phyloP scores from a whole-genome alignment of 2,797 vertebrate species.

The Sebastes jordani region DNA sequence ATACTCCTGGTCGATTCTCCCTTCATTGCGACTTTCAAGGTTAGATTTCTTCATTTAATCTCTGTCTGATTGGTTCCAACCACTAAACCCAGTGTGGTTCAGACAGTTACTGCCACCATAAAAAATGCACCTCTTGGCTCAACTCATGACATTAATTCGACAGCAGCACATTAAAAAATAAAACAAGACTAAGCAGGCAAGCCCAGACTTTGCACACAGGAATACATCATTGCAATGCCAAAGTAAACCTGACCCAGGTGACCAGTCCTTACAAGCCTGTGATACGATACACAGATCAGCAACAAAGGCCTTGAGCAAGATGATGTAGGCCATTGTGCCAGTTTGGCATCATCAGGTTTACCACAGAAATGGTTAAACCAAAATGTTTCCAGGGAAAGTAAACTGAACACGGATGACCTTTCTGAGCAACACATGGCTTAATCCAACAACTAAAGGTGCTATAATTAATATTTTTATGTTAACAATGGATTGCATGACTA shows the following conservation, averaged over 20 bases:
- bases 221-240: neutral
- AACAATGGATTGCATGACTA: neutral
- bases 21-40: neutral
- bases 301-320: constrained; percentile 15
- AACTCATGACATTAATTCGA: neutral
- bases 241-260: constrained; percentile 31
- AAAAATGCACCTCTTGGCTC: neutral
- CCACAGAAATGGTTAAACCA: neutral
- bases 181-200: neutral
- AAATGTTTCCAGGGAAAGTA: neutral
- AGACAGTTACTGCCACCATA: neutral
- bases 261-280: constrained; percentile 15
- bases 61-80: neutral
- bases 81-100: constrained; percentile 12
- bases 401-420: neutral
- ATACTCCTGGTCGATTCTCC: neutral
- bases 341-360: neutral
- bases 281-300: constrained; percentile 17
- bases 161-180: neutral
- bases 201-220: neutral
- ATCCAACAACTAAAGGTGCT: neutral
- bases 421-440: neutral
- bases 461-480: neutral
- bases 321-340: neutral
- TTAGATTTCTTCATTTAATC: neutral